Percentiles rank a stretch among this genome's conserved stretches.
phyloP scores from a whole-genome alignment of 2,888 invertebrate species.

The Dinocampus coccinellae region DNA sequence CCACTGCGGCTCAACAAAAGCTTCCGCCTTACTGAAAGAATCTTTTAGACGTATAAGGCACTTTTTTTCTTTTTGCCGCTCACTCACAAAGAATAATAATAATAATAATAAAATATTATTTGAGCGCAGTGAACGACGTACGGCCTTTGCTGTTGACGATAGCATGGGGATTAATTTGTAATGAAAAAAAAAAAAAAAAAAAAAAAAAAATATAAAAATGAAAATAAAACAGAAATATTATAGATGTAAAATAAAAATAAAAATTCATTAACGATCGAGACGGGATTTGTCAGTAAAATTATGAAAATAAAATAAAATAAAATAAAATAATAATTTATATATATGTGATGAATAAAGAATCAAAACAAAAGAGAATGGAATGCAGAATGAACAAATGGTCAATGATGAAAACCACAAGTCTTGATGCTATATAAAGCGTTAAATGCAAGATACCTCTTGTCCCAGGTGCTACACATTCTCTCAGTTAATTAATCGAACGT shows the following conservation, averaged over 20 bases:
- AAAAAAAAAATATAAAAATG: constrained; percentile 2
- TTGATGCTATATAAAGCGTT: constrained; percentile 43
- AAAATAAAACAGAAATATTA: constrained; percentile 4
- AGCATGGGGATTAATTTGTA: constrained; percentile 16
- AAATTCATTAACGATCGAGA: constrained; percentile 13
- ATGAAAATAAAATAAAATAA: not conserved
- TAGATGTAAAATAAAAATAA: not conserved
- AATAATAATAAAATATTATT: not conserved
- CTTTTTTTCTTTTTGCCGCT: constrained; percentile 11
- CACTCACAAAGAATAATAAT: not conserved
- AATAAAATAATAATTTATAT: too few relatives aligned
- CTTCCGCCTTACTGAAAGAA: constrained; percentile 33
- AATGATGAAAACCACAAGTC: not conserved
- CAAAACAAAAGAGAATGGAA: constrained; percentile 14
- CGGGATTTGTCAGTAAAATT: not conserved
- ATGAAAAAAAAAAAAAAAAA: constrained; percentile 18
- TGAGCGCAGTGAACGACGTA: not conserved
- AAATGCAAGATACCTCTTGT: constrained; percentile 48
- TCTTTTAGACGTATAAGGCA: constrained; percentile 27
- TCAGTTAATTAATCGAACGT: constrained; percentile 62
- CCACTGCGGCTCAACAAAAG: constrained; percentile 24
- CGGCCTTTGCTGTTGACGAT: constrained; percentile 28
- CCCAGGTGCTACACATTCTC: constrained; percentile 55
- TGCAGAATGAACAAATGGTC: not conserved
- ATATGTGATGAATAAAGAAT: too few relatives aligned